These are phyloP conservation scores for Salticus scenicus DNA, from an alignment of 2,888 invertebrate species.

Conservation along the genomic window DNA sequence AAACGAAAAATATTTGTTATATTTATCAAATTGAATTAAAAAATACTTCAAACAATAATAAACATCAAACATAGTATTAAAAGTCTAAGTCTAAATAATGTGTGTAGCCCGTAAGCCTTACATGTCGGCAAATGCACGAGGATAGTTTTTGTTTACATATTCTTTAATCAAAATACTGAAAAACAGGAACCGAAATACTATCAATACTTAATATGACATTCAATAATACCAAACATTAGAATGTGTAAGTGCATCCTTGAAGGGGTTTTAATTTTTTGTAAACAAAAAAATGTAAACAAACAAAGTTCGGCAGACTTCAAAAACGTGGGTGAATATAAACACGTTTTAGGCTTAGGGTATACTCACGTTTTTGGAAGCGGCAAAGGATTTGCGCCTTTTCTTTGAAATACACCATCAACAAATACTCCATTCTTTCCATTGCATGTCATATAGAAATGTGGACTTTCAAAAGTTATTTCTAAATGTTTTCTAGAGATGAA, in stretches of 20 bases:
- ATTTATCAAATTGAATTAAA: no score
- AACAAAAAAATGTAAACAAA: conserved; percentile 67
- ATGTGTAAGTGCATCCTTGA: no score
- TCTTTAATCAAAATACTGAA: not conserved
- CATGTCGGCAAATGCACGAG: not conserved
- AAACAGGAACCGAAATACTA: not conserved
- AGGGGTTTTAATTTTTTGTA: not conserved
- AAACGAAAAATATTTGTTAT: no score
- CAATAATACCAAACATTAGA: not conserved
- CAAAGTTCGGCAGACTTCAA: conserved; percentile 29
- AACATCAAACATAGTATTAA: no score
- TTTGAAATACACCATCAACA: conserved; percentile 96
- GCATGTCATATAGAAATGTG: conserved; percentile 94
- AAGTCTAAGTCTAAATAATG: no score
- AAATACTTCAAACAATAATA: no score
- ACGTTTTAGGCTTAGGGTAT: conserved; percentile 66
- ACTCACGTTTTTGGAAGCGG: conserved; percentile 93
- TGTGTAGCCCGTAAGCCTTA: conserved; percentile 10
- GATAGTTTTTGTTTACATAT: conserved; percentile 3
- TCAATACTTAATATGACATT: not conserved
- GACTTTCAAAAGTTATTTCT: conserved; percentile 90
- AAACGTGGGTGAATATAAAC: conserved; percentile 59
- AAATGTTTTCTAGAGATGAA: conserved; percentile 96
- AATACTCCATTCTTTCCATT: conserved; percentile 98
- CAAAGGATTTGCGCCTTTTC: conserved; percentile 93